Evolutionary conservation across 1,140 invertebrate genomes (phyloP), one percentile per base, ranked within the genome.

Genomic region (Eulimnadia texana): DNA sequence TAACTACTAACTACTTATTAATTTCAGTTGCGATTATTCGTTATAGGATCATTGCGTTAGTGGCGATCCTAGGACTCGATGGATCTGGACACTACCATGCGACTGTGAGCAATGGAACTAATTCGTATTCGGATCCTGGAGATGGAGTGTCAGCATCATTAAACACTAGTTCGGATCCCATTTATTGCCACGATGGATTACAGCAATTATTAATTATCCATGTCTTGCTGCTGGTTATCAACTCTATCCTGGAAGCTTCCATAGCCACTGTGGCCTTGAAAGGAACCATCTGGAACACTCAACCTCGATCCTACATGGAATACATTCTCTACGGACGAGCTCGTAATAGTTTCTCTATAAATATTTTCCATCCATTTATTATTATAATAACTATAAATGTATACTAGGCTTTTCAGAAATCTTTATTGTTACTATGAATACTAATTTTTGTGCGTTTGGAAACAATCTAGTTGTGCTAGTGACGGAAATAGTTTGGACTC

Each of bases 271-370:
- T 89, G 55, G 86, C 88, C 55, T 81, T 89, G 72, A 76, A 85
- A 62, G 90, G 90, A 58, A 86, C 84, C 65, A 93, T 93, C 67
- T 76, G 93, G 58, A 81, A 90, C 67, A 84, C 83, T 1, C 75
- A 77, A 25, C 83, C 84, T 1, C 74, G 90, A 53, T 78, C 80
- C 50, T 79, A 83, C 61, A 88, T 91, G 78, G 84, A 88, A 72
- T 86, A 89, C 70, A 76, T 92, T 20, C 81, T 93, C 57, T 93
- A 93, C 73, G 71, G 84, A 60, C 79, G 88, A 71, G 74, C 90
- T 50, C 79, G 90, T 92, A 77, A 82, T 80, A 75, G 57, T n/a
- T 51, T 24, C 19, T 47, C 33, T 57, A 3, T 27, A 27, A 1
- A 27, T n/a, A n/a, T n/a, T n/a, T n/a, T n/a, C 33, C 6, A 9